These are phyloP conservation scores for Pseudorhiza aurosa DNA, from an alignment of 30 jellyfish, hydroid and myxozoan genomes.

Conservation along the genomic window DNA sequence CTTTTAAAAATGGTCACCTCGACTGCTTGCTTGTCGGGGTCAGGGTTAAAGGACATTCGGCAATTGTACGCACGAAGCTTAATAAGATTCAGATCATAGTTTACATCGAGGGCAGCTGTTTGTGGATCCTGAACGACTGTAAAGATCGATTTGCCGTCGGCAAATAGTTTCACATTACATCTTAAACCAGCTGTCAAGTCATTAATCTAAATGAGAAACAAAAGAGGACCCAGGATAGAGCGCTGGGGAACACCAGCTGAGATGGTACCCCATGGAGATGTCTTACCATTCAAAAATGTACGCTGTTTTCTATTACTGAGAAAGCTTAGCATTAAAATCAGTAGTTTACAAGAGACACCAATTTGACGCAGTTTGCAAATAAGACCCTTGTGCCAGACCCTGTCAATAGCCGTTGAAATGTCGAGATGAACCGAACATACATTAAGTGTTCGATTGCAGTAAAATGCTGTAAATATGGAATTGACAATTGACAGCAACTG, in stretches of 20 bases:
- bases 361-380: neutral
- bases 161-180: conserved; percentile 27
- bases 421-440: conserved; percentile 47
- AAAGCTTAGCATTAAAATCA: conserved; percentile 8
- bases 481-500: conserved; percentile 43
- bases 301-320: conserved; percentile 20
- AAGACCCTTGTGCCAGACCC: conserved; percentile 72
- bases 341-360: conserved; percentile 39
- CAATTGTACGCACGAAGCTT: neutral
- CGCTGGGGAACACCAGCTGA: conserved; percentile 56
- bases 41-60: too few species aligned
- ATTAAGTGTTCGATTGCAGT: conserved; percentile 61
- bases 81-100: conserved; percentile 14
- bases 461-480: conserved; percentile 49
- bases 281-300: conserved; percentile 18
- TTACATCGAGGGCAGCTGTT: conserved; percentile 34
- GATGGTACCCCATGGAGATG: conserved; percentile 31
- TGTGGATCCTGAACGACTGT: conserved; percentile 30
- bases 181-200: conserved; percentile 31
- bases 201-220: conserved; percentile 27
- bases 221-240: conserved; percentile 48
- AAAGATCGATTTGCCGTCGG: conserved; percentile 24
- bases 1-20: neutral
- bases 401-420: conserved; percentile 65
- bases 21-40: conserved; percentile 15